phyloP scores from a whole-genome alignment of 2,888 invertebrate genomes.

The Plemyria rubiginata region DNA sequence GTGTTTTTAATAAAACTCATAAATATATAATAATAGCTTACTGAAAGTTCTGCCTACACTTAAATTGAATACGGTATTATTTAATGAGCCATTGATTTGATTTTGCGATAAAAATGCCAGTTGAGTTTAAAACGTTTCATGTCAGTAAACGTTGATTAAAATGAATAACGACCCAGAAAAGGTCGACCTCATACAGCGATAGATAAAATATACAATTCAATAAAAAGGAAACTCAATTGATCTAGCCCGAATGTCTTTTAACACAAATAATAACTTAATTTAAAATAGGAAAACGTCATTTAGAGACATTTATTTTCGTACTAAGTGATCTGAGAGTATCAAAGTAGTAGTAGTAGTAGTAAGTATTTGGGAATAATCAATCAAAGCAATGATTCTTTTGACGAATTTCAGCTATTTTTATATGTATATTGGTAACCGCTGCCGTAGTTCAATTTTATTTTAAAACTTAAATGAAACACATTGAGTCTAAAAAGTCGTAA shows the following conservation, averaged over 20 bases:
- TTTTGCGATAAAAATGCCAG: not conserved
- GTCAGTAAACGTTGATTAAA: not conserved
- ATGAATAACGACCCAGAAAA: not conserved
- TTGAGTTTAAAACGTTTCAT: not conserved
- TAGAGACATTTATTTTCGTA: conserved; percentile 4
- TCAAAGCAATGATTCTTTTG: too few relatives aligned
- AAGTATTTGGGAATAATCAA: too few relatives aligned
- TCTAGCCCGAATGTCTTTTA: not conserved
- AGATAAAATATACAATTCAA: not conserved
- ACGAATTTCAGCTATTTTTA: too few relatives aligned
- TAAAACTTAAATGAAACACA: too few relatives aligned
- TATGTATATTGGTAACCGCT: too few relatives aligned
- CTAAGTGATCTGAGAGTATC: too few relatives aligned
- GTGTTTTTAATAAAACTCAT: conserved; percentile 1
- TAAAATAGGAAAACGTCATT: not conserved
- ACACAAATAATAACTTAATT: not conserved
- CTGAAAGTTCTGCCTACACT: too few relatives aligned
- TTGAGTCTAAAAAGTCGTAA: too few relatives aligned
- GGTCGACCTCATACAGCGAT: not conserved
- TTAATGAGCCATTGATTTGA: not conserved
- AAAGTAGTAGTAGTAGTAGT: too few relatives aligned
- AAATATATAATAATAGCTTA: not conserved
- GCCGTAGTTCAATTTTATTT: too few relatives aligned
- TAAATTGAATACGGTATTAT: not conserved
- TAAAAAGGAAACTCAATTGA: not conserved